These are phyloP conservation scores for Lates calcarifer DNA, from an alignment of 2,113 vertebrate species.

Conservation along the genomic window DNA sequence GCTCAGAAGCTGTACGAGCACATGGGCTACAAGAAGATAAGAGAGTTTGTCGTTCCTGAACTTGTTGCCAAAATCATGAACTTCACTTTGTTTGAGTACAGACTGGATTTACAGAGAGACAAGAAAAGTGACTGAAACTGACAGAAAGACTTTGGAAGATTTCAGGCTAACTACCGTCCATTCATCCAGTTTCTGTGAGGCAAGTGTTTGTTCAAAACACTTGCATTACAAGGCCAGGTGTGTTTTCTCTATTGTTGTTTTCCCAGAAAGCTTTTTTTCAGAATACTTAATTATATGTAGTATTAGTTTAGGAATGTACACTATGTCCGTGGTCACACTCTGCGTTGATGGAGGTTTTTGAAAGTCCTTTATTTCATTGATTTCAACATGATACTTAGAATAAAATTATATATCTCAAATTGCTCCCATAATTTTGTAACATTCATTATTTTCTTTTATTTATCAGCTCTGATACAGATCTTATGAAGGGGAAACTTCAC, in stretches of 20 bases:
- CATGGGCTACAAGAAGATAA: constrained; percentile 77
- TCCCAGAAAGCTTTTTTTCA: background rate
- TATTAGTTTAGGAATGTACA: no score
- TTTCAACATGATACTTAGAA: background rate
- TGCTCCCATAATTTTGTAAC: background rate
- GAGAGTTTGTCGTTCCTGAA: constrained; percentile 66
- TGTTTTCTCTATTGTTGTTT: background rate
- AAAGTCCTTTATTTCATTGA: background rate
- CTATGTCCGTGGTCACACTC: no score
- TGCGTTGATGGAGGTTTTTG: background rate
- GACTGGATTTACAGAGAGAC: constrained; percentile 72
- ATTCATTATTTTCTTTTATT: background rate
- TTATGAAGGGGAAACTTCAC: background rate
- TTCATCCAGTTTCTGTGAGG: background rate
- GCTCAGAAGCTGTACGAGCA: constrained; percentile 84
- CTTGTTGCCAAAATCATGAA: constrained; percentile 71
- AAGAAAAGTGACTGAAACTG: constrained; percentile 20
- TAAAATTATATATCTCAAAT: background rate
- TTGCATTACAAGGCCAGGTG: background rate
- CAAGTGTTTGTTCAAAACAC: background rate
- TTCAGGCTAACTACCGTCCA: background rate
- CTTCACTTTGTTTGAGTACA: constrained; percentile 83
- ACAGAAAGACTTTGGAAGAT: background rate
- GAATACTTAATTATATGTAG: background rate
- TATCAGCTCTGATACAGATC: background rate